Percentiles rank a stretch among this genome's conserved stretches.
Conservation (phyloP, 2,113 vertebrate genomes). For the Pollachius pollachius region DNA sequence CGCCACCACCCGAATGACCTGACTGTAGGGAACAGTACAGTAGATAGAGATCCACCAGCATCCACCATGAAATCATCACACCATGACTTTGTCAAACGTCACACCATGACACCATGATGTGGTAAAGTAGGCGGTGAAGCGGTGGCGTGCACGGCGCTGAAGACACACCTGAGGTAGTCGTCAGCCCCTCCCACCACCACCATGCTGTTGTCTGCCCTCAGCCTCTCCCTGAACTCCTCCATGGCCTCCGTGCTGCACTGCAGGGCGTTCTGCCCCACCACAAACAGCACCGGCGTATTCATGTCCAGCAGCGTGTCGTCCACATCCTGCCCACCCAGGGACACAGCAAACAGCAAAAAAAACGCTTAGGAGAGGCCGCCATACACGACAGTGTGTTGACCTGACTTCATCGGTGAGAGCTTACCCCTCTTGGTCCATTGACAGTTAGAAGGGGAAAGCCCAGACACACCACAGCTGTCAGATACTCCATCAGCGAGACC, state of each 20-base stretch:
- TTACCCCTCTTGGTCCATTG: conserved; percentile 92
- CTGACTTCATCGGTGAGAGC: conserved; percentile 14
- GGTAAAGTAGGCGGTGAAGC: too few relatives aligned
- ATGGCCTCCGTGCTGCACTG: conserved; percentile 89
- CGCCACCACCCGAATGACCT: background rate
- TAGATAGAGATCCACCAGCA: background rate
- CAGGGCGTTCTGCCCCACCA: conserved; percentile 91
- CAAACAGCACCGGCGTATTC: conserved; percentile 95
- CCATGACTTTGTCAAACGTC: too few relatives aligned
- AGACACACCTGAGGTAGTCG: conserved; percentile 88
- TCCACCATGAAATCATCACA: background rate
- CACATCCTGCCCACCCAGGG: conserved; percentile 79
- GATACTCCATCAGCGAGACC: conserved; percentile 94
- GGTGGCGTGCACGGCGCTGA: background rate
- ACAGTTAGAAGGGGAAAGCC: conserved; percentile 91
- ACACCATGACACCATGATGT: too few relatives aligned
- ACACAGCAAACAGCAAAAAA: background rate
- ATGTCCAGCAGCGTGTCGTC: conserved; percentile 97
- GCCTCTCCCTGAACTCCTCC: conserved; percentile 96
- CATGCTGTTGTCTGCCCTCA: conserved; percentile 93
- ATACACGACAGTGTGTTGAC: too few relatives aligned
- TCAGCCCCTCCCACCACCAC: conserved; percentile 95
- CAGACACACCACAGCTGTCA: conserved; percentile 93
- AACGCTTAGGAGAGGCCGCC: too few relatives aligned
- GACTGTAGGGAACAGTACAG: conserved; percentile 1